Evolutionary conservation across 2,888 invertebrate genomes (phyloP), one percentile per base, ranked within the genome.

Genomic region (Leptura quadrifasciata): DNA sequence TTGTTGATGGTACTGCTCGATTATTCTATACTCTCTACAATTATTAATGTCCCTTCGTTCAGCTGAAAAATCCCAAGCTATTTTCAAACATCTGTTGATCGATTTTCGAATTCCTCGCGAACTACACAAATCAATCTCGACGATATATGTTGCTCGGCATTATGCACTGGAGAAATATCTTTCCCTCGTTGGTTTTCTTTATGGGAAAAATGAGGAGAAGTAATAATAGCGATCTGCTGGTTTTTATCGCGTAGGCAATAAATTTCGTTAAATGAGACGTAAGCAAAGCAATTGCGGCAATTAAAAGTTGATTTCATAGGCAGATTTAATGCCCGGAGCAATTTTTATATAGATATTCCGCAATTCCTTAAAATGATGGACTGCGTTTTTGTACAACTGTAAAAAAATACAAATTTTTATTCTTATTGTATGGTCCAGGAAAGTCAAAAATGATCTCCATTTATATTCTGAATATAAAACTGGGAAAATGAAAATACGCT

Each of bases 1-100:
- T 86, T 86, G 86, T 85, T 82, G 86, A 87, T 87, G 85, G 82
- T 83, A 84, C 80, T 82, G 80, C 79, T 82, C 83, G 85, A 85
- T 85, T 85, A 85, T 85, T 79, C 81, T 82, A 69, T 77, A 72
- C 77, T 69, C 75, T 77, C 75, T 73, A 71, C 76, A 77, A 82
- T 83, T 82, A 83, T 81, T 82, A 83, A 81, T 82, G 82, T 79
- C 81, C 78, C 76, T 73, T 76, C 39, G 75, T 39, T 76, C 60
- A 55, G 61, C 21, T 74, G 70, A 83, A 84, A 84, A 84, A 84
- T 84, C 63, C 77, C 69, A 21, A 76, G 83, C 78, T 79, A 81
- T 82, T 81, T 81, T 82, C 80, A 76, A 79, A 82, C 84, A 84
- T 80, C 81, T 84, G 84, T 80, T 80, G 83, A 82, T 82, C 81